Conservation (phyloP, 2,113 vertebrate species). For the Notiomystis cincta region DNA sequence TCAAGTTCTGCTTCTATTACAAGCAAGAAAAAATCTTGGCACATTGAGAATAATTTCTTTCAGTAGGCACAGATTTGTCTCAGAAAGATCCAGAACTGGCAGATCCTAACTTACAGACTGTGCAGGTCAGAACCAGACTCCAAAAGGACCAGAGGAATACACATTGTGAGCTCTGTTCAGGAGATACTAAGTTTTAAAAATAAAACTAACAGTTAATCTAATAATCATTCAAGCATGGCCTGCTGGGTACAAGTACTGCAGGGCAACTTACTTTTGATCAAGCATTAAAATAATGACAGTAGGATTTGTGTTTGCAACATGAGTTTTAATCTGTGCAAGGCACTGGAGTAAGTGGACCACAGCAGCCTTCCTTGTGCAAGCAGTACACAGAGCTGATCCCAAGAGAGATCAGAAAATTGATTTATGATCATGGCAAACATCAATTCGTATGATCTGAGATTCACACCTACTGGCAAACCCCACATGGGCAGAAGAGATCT, state of each 20-base stretch:
- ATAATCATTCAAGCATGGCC: constrained; percentile 26
- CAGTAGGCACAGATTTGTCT: background rate
- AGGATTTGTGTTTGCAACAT: background rate
- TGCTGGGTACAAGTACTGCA: constrained; percentile 12
- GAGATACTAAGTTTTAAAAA: constrained; percentile 15
- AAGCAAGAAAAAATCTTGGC: background rate
- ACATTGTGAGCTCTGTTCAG: background rate
- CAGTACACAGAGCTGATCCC: background rate
- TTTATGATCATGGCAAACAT: background rate
- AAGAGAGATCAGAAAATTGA: background rate
- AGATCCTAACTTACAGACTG: background rate
- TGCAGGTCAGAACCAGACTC: background rate
- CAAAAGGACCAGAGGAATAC: background rate
- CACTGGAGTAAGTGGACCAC: background rate
- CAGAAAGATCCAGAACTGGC: background rate
- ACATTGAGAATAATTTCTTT: background rate
- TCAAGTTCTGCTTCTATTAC: background rate
- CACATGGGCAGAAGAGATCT: background rate
- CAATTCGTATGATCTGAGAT: background rate
- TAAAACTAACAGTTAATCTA: constrained; percentile 52
- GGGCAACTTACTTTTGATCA: constrained; percentile 40
- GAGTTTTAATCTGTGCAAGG: background rate
- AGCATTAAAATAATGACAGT: constrained; percentile 44
- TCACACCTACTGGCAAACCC: background rate
- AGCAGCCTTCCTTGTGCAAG: background rate